Percentiles rank a stretch among this genome's conserved stretches.
phyloP scores from a whole-genome alignment of 30 jellyfish, hydroid and myxozoan genomes.

The Catostylus mosaicus region DNA sequence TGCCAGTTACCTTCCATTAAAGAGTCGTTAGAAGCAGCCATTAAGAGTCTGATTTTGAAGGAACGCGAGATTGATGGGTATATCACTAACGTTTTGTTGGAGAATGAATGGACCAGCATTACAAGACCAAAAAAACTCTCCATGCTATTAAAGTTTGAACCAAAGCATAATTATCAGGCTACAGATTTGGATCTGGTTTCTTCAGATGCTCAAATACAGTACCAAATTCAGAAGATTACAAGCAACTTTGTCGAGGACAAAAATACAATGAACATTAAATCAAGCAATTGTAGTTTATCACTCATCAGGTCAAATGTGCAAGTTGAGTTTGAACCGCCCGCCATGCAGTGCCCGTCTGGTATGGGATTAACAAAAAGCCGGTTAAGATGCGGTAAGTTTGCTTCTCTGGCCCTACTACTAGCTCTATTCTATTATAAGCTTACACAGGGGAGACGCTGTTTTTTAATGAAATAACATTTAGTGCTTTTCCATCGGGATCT shows the following conservation, averaged over 20 bases:
- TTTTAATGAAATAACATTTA: no score
- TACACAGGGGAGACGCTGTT: no score
- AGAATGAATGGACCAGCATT: background rate
- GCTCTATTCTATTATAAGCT: no score
- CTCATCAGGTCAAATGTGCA: slow-evolving; percentile 18
- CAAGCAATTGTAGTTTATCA: slow-evolving; percentile 15
- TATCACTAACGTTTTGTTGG: background rate
- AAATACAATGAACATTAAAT: background rate
- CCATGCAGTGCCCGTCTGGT: slow-evolving; percentile 76
- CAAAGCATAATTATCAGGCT: background rate
- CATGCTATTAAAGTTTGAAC: slow-evolving; percentile 12
- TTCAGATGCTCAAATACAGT: slow-evolving; percentile 46
- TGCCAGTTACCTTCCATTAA: slow-evolving; percentile 23
- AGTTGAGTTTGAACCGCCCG: slow-evolving; percentile 50
- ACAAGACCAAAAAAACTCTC: slow-evolving; percentile 19
- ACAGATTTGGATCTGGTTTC: slow-evolving; percentile 53
- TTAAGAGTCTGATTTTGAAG: slow-evolving; percentile 22
- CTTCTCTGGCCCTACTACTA: background rate
- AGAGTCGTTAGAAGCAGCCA: background rate
- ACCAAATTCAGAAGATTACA: slow-evolving; percentile 36
- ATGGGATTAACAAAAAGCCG: slow-evolving; percentile 68
- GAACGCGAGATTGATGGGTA: slow-evolving; percentile 18
- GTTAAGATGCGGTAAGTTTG: slow-evolving; percentile 84
- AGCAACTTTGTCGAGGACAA: slow-evolving; percentile 17
- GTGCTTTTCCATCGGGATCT: no score